These are phyloP conservation scores for Aphelenchoides avenae DNA, from an alignment of 1,140 invertebrate species.

Conservation along the genomic window DNA sequence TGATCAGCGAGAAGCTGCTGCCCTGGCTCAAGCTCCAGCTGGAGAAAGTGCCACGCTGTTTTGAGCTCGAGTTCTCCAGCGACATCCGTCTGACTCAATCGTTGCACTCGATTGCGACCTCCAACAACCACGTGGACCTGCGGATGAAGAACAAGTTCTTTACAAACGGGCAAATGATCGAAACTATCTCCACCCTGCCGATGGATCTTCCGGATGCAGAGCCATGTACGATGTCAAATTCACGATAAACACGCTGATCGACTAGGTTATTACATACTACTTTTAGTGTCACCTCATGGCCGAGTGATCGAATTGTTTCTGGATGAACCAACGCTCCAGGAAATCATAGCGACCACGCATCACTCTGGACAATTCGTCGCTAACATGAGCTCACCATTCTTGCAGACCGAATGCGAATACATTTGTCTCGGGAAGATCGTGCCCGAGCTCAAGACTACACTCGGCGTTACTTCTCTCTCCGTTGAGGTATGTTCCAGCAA, in stretches of 20 bases:
- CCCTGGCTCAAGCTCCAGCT: constrained; percentile 25
- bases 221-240: neutral
- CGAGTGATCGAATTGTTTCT: constrained; percentile 29
- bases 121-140: constrained; percentile 20
- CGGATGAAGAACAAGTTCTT: constrained; percentile 31
- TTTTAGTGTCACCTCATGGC: constrained; percentile 1
- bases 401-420: constrained; percentile 27
- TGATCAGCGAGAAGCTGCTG: constrained; percentile 18
- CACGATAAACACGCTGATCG: neutral
- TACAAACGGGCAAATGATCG: constrained; percentile 21
- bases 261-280: neutral
- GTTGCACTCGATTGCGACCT: constrained; percentile 20
- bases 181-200: constrained; percentile 24
- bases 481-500: constrained; percentile 37
- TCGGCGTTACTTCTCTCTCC: constrained; percentile 36
- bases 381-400: constrained; percentile 34
- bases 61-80: constrained; percentile 24
- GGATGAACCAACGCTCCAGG: constrained; percentile 31
- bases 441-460: constrained; percentile 31
- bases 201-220: neutral
- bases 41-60: constrained; percentile 19
- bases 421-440: constrained; percentile 51
- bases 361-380: constrained; percentile 10
- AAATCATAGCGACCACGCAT: constrained; percentile 21
- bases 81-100: constrained; percentile 15